phyloP scores from a whole-genome alignment of 2,797 vertebrate species.

The Ispidina lecontei region DNA sequence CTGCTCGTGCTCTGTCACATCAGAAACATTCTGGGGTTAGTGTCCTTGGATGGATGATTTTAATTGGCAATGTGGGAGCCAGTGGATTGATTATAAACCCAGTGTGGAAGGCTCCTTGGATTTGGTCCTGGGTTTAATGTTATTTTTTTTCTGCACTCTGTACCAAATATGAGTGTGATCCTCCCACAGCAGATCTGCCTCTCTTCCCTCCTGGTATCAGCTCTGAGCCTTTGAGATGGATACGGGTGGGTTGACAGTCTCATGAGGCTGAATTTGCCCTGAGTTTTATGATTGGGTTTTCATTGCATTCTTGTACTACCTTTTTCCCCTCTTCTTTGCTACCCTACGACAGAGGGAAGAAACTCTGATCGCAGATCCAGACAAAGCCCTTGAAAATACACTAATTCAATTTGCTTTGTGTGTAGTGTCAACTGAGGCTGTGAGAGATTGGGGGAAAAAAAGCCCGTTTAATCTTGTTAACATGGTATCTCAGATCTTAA shows the following conservation, averaged over 20 bases:
- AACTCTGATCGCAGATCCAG: not conserved
- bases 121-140: not conserved
- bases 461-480: conserved; percentile 34
- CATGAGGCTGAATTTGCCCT: not conserved
- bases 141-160: not conserved
- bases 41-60: not conserved
- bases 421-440: not conserved
- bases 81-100: not conserved
- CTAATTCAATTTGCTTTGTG: not conserved
- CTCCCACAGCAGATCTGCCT: not conserved
- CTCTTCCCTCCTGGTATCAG: not conserved
- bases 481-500: conserved; percentile 17
- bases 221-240: not conserved
- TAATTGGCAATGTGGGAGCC: not conserved
- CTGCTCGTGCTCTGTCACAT: not conserved
- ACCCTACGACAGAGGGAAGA: not conserved
- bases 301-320: not conserved
- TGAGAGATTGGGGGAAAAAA: not conserved
- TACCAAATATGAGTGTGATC: not conserved
- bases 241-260: not conserved
- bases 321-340: not conserved
- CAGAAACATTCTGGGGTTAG: not conserved
- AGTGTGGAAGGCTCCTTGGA: not conserved
- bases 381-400: not conserved
- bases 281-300: not conserved